A percentile compares a stretch with the other conserved stretches of the same genome.
These are phyloP conservation scores for Picathartes gymnocephalus DNA, from an alignment of 2,113 vertebrate genomes.

Conservation along the genomic window DNA sequence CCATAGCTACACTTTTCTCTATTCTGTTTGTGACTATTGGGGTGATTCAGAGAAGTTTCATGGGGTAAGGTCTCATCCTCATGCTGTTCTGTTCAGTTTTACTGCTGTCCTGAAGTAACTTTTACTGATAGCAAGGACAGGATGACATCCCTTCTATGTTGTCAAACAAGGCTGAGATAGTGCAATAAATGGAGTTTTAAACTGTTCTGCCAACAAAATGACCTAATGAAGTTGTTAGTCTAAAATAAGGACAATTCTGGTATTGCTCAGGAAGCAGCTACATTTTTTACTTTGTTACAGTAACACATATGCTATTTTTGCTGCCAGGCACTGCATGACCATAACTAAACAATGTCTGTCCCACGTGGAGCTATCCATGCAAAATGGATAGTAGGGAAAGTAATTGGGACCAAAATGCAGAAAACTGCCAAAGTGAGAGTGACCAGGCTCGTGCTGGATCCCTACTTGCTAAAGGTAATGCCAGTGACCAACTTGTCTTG, in stretches of 20 bases:
- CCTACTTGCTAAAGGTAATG: constrained; percentile 93
- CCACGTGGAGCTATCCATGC: constrained; percentile 85
- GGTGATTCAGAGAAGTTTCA: not conserved
- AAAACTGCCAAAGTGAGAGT: constrained; percentile 96
- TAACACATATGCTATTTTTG: constrained; percentile 3
- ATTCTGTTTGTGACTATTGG: accelerated
- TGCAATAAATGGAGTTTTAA: not conserved
- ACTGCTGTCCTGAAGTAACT: not conserved
- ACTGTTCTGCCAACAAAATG: not conserved
- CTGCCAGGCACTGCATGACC: constrained; percentile 43
- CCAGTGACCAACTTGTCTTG: not conserved
- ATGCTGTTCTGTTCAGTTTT: not conserved
- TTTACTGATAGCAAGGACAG: accelerated
- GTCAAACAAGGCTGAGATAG: not conserved
- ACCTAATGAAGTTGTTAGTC: not conserved
- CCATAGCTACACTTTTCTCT: accelerated
- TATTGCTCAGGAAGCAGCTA: accelerated
- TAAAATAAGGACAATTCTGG: not conserved
- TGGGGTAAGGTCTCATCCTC: not conserved
- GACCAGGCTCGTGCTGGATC: constrained; percentile 89
- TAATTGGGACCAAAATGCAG: constrained; percentile 94
- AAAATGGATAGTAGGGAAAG: constrained; percentile 91
- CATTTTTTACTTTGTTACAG: not conserved
- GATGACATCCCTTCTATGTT: accelerated
- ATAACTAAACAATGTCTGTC: constrained; percentile 78